Evolutionary conservation across 2,797 vertebrate genomes (phyloP), one percentile per base, ranked within the genome.

Genomic region (Gallinago solitaria): DNA sequence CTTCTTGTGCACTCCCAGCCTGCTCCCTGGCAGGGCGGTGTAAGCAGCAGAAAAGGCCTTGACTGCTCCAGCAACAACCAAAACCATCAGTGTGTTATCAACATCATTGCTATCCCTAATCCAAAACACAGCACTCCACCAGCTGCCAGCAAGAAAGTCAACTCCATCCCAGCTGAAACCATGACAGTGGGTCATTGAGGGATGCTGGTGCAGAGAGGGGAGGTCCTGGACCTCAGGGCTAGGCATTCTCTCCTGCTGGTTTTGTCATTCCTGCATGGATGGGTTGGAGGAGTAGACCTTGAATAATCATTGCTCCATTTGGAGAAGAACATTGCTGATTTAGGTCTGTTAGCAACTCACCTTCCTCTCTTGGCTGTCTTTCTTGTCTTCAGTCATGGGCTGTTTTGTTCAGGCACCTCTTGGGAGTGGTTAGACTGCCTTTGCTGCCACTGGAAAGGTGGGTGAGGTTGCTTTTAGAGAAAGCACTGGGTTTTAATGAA

Each of bases 1-100:
- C 18, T 6, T 15, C 10, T 2, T 54, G 33, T 24, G 28, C 28
- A 2, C 19, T 13, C 16, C 17, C 64, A 65, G 14, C 35, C 24
- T 1, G 0, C 33, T 33, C 1, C 0, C 32, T 63, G 82, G 12
- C 3, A 43, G 16, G 25, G 25, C 3, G 1, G 2, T 0, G 1
- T 15, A 47, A 87, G 33, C n/a, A 32, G 25, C 12, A 6, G 19
- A 77, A 6, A 19, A 32, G 18, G 16, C n/a, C 39, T 33, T 45
- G 43, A 4, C 16, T 2, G 59, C 17, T 61, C 37, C 37, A 61
- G 25, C 35, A 61, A 19, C 59, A 39, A 61, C 35, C 35, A 39
- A 61, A 60, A 37, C 5, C 57, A 59, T 11, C 57, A 37, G 33
- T 59, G 57, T 16, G 7, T 59, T 37, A 61, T 39, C 35, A 39